Conservation (phyloP, 2,113 vertebrate species). For the Protomyctophum bolini region DNA sequence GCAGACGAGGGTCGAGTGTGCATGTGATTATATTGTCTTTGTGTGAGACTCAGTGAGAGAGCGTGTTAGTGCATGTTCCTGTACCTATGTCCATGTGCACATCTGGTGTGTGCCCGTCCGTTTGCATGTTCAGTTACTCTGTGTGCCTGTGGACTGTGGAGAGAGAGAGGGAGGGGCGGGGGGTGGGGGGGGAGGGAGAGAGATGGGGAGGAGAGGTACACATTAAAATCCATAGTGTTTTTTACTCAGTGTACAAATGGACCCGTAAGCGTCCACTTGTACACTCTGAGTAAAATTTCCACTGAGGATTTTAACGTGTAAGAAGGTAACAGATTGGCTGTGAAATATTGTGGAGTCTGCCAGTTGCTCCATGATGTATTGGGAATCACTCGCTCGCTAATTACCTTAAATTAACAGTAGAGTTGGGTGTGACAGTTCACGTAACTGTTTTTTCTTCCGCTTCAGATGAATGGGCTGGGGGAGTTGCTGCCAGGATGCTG, state of each 20-base stretch:
- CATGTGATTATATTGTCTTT: constrained; percentile 1
- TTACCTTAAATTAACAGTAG: constrained; percentile 87
- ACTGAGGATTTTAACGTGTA: too few relatives aligned
- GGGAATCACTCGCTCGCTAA: constrained; percentile 83
- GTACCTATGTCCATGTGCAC: constrained; percentile 30
- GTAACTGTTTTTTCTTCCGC: constrained; percentile 82
- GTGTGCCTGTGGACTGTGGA: not conserved
- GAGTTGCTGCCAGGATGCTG: constrained; percentile 73
- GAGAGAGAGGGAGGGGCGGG: constrained; percentile 9
- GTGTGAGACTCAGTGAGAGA: constrained; percentile 28
- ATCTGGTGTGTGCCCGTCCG: not conserved
- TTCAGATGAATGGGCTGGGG: constrained; percentile 80
- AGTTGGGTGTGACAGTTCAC: constrained; percentile 84
- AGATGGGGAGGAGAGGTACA: constrained; percentile 38
- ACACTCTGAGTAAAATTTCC: too few relatives aligned
- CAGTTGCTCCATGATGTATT: constrained; percentile 82
- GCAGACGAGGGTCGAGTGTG: not conserved
- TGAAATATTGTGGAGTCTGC: constrained; percentile 81
- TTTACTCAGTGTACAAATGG: too few relatives aligned
- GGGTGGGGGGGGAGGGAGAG: not conserved
- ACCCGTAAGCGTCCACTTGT: too few relatives aligned
- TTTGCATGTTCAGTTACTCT: not conserved
- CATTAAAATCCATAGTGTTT: too few relatives aligned
- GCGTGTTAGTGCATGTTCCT: constrained; percentile 27
- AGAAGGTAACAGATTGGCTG: constrained; percentile 76